Evolutionary conservation across 1,140 invertebrate genomes (phyloP).

Genomic region (Nephila pilipes): DNA sequence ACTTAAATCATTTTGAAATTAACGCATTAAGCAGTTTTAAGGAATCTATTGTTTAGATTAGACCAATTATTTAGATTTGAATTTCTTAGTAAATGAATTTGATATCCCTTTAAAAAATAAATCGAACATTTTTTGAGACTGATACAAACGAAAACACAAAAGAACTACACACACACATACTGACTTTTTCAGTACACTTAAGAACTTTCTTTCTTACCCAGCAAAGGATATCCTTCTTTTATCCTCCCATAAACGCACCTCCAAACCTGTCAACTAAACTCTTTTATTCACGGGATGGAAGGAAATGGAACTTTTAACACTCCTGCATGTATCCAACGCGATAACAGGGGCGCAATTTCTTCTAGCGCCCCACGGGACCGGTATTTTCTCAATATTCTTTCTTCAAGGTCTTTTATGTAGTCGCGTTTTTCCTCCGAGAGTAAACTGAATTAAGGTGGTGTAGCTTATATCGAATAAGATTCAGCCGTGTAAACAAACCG

Average conservation of each 20-base stretch:
- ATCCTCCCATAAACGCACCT: neutral
- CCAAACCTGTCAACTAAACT: neutral
- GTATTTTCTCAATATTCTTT: no score
- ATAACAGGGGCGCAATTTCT: neutral
- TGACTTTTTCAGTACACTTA: neutral
- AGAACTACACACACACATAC: neutral
- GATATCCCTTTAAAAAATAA: neutral
- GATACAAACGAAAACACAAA: neutral
- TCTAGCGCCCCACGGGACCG: neutral
- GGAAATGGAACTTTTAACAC: neutral
- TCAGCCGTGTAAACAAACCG: no score
- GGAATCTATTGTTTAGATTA: no score
- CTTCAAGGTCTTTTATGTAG: no score
- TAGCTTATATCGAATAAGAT: no score
- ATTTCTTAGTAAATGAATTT: neutral
- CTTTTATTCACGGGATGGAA: neutral
- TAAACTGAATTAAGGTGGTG: no score
- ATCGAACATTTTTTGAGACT: neutral
- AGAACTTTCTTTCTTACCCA: neutral
- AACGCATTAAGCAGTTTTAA: no score
- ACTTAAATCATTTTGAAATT: no score
- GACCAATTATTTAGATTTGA: neutral
- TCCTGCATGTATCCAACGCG: neutral
- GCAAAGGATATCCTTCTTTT: neutral
- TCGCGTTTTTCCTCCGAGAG: no score